Percentiles rank a stretch among this genome's conserved stretches.
Evolutionary conservation across 2,888 invertebrate species (phyloP).

Genomic region (Thecocarcelia acutangulata): DNA sequence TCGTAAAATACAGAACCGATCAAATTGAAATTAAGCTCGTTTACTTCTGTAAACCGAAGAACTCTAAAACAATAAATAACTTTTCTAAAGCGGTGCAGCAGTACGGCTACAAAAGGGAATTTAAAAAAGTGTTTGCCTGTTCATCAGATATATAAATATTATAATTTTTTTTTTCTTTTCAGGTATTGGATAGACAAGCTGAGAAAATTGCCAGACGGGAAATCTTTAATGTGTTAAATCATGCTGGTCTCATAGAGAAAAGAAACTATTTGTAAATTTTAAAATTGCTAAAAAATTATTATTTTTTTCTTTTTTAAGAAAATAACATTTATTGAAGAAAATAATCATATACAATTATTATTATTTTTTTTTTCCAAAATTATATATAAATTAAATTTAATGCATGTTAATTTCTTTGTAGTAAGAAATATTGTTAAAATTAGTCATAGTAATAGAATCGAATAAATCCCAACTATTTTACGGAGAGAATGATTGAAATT

Average conservation of each 20-base stretch:
- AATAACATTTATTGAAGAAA: conserved; percentile 58
- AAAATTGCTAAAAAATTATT: conserved; percentile 4
- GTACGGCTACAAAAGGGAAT: too few species aligned
- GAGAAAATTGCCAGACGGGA: conserved; percentile 84
- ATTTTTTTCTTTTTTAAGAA: conserved; percentile 23
- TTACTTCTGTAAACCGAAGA: too few species aligned
- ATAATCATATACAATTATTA: conserved; percentile 25
- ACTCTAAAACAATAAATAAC: too few species aligned
- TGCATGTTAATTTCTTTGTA: conserved; percentile 37
- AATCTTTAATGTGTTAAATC: conserved; percentile 85
- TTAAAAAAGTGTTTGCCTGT: too few species aligned
- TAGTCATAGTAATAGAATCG: conserved; percentile 56
- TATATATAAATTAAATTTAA: conserved; percentile 8
- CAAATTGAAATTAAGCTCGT: too few species aligned
- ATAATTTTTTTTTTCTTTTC: conserved; percentile 36
- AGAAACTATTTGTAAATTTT: conserved; percentile 65
- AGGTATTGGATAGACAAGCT: conserved; percentile 85
- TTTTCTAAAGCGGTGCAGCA: too few species aligned
- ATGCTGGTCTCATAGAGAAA: conserved; percentile 84
- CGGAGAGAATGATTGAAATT: not conserved
- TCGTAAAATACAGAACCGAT: too few species aligned
- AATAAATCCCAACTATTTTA: conserved; percentile 41
- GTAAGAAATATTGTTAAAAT: conserved; percentile 11
- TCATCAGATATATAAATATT: not conserved
- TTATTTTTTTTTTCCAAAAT: conserved; percentile 13